Evolutionary conservation across 2,113 vertebrate species (phyloP), one percentile per base, ranked within the genome.

Genomic region (Tyto alba): DNA sequence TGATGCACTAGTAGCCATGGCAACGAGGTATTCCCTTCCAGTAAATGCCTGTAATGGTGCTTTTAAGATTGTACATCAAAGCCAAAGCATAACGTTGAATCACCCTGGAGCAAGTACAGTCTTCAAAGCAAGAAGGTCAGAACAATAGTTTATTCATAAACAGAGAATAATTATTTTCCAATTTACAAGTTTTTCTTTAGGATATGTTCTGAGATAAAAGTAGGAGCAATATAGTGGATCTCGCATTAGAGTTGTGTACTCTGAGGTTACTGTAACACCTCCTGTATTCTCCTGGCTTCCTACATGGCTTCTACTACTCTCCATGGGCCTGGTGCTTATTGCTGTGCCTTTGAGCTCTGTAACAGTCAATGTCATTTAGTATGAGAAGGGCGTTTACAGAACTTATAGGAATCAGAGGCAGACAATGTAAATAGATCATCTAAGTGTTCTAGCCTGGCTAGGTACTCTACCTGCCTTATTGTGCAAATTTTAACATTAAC

Each of bases 11-110:
- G 78, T 94, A 91, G 79, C 77, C 80, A 92, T 91, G 85, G 85
- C 43, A 96, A 97, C 86, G 81, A 96, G 88, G 74, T 75, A 66
- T 89, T 95, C 95, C 92, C 64, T 96, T 92, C 88, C 93, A 94
- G 89, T 84, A 93, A 94, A 92, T 95, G 92, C 30, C 38, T 95
- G 29, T 88, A 80, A 85, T 85, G 53, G 47, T 91, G 64, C 84
- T 96, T 95, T 95, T 94, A 96, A 95, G 94, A 95, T 84, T 94
- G 67, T 55, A 92, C 93, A 96, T 95, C 55, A 97, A 96, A 97
- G 88, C 74, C 92, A 64, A 95, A 92, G 45, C 63, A 89, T 30
- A 95, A 14, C 12, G 1, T 67, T 95, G 84, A 64, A 88, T 97
- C 64, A 93, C 74, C 85, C 89, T 93, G 86, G 52, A 97, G 86